Evolutionary conservation across 2,888 invertebrate species (phyloP), one percentile per base, ranked within the genome.

Genomic region (Spisula subtruncata): DNA sequence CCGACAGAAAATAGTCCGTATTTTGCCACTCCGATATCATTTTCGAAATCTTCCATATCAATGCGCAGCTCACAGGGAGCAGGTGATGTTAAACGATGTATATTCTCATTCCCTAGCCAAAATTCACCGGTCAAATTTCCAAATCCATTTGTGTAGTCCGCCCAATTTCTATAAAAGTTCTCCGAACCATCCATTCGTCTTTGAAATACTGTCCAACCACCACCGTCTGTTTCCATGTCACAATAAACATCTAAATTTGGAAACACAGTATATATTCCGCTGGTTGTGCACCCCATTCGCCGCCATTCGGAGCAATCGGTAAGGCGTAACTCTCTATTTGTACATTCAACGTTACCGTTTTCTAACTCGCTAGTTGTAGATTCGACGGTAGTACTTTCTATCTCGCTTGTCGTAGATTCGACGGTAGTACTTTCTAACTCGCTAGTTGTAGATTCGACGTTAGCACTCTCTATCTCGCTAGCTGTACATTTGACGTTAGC

Each of bases 181-280:
- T 85, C 90, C 2, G 87, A 71, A 10, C 90, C 90, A 51, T 91
- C 89, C 56, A 66, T 20, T 2, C 90, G 86, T 29, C 92, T 71
- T 71, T 90, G 92, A 54, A 92, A 90, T 10, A 93, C 92, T n/a
- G 89, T 92, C 93, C 93, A 93, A 0, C 93, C 93, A 0, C 92
- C 93, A 0, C 90, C 93, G 48, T 90, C 89, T 8, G 89, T 91
- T 20, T 82, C 87, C 90, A 89, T 87, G 29, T 93, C 91, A 86
- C 93, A 93, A 81, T 83, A 92, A 16, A 93, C 92, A 16, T 89
- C 16, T 0, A 90, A 75, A 8, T 83, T n/a, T 18, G 92, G 41
- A 60, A 90, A 92, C 16, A 93, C 83, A 10, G 56, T 81, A 79
- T 91, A 93, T 12, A 90, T 86, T 10, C 90, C 89, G 41, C 89